Evolutionary conservation across 64 coral and sea anemone species (phyloP).

Genomic region (Anthopleura sola): DNA sequence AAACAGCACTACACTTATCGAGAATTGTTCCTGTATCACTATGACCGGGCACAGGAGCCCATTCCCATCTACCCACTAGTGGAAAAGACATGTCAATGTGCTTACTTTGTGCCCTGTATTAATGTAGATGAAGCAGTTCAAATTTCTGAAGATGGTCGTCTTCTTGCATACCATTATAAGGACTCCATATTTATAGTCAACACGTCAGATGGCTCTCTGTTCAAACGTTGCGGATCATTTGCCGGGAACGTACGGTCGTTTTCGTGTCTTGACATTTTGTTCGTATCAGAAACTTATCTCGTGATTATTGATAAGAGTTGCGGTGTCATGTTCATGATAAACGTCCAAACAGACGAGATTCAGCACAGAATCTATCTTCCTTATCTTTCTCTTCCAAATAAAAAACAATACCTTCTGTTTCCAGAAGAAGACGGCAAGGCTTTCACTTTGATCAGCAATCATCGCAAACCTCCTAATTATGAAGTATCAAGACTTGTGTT

Average conservation of each 20-base stretch:
- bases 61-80: not conserved
- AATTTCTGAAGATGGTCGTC: not conserved
- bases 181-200: not conserved
- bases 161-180: not conserved
- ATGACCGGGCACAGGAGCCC: no score
- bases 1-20: no score
- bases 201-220: not conserved
- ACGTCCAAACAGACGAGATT: not conserved
- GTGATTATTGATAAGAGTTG: not conserved
- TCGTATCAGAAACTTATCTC: not conserved
- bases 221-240: not conserved
- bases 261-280: not conserved
- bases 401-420: not conserved
- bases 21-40: no score
- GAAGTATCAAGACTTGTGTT: no score
- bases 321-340: not conserved
- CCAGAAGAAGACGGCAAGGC: not conserved
- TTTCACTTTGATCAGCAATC: not conserved
- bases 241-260: no score
- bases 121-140: not conserved
- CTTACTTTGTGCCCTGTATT: not conserved
- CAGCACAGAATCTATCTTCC: not conserved
- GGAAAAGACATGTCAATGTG: not conserved
- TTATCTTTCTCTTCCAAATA: not conserved
- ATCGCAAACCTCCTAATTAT: no score